Evolutionary conservation across 2,113 vertebrate species (phyloP).

Genomic region (Cottus gobio): DNA sequence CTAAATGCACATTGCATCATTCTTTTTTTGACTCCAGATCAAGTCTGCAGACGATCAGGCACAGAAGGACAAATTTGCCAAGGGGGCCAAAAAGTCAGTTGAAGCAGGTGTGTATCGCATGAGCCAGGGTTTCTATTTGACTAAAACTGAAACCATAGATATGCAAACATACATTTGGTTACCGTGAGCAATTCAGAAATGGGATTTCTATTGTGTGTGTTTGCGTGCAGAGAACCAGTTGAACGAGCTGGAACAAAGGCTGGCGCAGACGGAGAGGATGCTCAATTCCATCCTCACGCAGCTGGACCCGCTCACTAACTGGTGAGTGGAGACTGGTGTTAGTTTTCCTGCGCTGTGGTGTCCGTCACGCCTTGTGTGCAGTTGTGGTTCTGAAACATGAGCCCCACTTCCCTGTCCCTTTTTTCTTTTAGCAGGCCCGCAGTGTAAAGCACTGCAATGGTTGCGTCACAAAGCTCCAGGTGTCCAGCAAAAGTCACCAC

Average conservation of each 20-base stretch:
- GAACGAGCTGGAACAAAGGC: conserved; percentile 89
- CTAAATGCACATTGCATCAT: background rate
- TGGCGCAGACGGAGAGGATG: conserved; percentile 92
- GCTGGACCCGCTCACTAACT: conserved; percentile 91
- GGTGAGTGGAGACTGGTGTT: conserved; percentile 78
- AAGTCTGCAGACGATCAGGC: conserved; percentile 85
- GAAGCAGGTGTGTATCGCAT: conserved; percentile 83
- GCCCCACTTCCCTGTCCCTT: background rate
- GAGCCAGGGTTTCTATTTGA: conserved; percentile 11
- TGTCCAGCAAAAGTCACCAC: too few relatives aligned
- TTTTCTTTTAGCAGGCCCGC: background rate
- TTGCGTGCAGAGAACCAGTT: conserved; percentile 86
- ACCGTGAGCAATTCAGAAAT: background rate
- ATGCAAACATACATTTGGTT: conserved; percentile 5
- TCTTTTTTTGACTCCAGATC: conserved; percentile 76
- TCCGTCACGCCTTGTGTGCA: background rate
- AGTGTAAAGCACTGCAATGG: background rate
- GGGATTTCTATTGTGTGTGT: background rate
- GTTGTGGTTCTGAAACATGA: background rate
- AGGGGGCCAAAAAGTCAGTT: conserved; percentile 85
- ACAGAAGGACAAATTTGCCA: conserved; percentile 79
- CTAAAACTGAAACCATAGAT: too few relatives aligned
- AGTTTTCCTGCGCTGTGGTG: background rate
- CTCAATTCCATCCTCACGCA: conserved; percentile 92
- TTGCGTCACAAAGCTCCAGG: too few relatives aligned